A percentile compares a stretch with the other conserved stretches of the same genome.
Evolutionary conservation across 2,113 vertebrate species (phyloP).

Genomic region (Cygnus atratus): DNA sequence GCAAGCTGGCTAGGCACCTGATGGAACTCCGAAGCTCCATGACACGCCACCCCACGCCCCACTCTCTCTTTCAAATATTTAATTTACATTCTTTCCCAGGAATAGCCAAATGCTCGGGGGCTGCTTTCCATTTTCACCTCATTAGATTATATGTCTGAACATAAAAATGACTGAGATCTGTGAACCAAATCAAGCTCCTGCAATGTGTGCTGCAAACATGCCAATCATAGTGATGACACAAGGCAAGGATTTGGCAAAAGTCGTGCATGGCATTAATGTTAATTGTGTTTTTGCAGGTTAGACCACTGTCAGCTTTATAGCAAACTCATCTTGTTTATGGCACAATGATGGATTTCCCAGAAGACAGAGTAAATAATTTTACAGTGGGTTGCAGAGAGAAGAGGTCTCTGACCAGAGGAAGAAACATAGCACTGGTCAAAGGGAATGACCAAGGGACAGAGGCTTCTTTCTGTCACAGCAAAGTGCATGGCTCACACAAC

Average conservation of each 20-base stretch:
- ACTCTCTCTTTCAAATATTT: slow-evolving; percentile 72
- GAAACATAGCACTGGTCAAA: neutral
- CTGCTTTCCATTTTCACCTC: slow-evolving; percentile 74
- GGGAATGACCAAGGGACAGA: neutral
- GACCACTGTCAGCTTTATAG: neutral
- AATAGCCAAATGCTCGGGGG: slow-evolving; percentile 67
- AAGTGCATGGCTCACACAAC: neutral
- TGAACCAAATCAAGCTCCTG: slow-evolving; percentile 76
- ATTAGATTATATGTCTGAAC: slow-evolving; percentile 72
- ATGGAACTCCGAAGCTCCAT: slow-evolving; percentile 66
- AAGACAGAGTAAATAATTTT: slow-evolving; percentile 13
- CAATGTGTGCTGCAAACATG: slow-evolving; percentile 80
- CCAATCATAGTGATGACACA: slow-evolving; percentile 72
- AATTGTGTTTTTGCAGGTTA: slow-evolving; percentile 13
- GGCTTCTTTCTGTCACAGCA: neutral
- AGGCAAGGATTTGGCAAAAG: slow-evolving; percentile 66
- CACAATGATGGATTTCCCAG: neutral
- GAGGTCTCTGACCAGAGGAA: neutral
- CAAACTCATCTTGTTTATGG: slow-evolving; percentile 9
- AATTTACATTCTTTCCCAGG: slow-evolving; percentile 82
- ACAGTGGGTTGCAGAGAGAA: neutral
- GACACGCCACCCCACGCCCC: slow-evolving; percentile 1
- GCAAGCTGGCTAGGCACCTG: slow-evolving; percentile 79
- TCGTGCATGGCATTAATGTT: slow-evolving; percentile 33
- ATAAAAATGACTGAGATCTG: slow-evolving; percentile 69